Evolutionary conservation across 2,113 vertebrate species (phyloP).

Genomic region (Tragelaphus strepsiceros): DNA sequence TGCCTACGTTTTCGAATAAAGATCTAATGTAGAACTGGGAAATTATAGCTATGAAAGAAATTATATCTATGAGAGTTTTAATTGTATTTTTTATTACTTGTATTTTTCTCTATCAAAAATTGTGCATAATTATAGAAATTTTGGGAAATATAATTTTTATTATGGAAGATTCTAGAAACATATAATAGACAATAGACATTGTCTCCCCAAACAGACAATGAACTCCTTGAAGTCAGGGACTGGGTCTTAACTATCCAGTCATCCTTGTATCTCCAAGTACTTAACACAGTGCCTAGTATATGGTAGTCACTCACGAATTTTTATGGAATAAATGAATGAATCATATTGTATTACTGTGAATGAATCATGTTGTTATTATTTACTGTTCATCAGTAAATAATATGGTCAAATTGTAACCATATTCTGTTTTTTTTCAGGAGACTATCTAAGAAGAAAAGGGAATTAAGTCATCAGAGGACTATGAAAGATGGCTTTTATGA

Average conservation of each 20-base stretch:
- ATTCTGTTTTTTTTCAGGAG: constrained; percentile 53
- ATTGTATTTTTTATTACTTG: neutral
- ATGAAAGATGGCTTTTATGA: constrained; percentile 14
- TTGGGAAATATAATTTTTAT: neutral
- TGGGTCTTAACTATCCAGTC: neutral
- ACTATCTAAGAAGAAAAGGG: constrained; percentile 68
- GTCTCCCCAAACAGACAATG: neutral
- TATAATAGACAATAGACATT: neutral
- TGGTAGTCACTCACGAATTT: neutral
- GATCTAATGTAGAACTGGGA: neutral
- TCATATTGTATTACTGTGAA: neutral
- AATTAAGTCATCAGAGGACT: constrained; percentile 33
- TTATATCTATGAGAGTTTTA: neutral
- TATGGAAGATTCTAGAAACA: neutral
- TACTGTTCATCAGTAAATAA: neutral
- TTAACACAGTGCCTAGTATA: neutral
- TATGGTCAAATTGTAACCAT: neutral
- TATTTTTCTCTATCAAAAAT: neutral
- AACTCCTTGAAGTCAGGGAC: neutral
- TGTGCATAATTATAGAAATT: neutral
- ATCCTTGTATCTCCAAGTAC: neutral
- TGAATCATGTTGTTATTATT: neutral
- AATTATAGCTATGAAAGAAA: neutral
- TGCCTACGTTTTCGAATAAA: neutral
- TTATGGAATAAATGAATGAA: neutral